A percentile compares a stretch with the other conserved stretches of the same genome.
These are phyloP conservation scores for Tonatia bakeri DNA, from an alignment of 2,113 vertebrate species.

Conservation along the genomic window DNA sequence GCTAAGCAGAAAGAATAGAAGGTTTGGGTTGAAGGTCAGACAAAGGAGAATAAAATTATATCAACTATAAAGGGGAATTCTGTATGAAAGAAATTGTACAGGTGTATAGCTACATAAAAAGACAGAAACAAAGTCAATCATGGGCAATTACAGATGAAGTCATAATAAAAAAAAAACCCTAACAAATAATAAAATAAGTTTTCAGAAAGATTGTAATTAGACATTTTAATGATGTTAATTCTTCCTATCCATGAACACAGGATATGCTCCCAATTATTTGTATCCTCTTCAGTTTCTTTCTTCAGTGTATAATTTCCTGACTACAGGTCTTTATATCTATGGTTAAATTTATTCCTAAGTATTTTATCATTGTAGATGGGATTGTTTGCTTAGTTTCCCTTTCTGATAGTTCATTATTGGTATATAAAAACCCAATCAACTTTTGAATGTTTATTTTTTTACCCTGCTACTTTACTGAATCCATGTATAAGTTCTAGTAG, in stretches of 20 bases:
- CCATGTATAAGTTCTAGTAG: not conserved
- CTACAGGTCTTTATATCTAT: too few relatives aligned
- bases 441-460: not conserved
- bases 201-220: not conserved
- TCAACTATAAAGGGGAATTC: not conserved
- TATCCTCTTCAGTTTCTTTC: too few relatives aligned
- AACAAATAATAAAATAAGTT: not conserved
- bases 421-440: too few relatives aligned
- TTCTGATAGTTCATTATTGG: too few relatives aligned
- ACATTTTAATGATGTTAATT: too few relatives aligned
- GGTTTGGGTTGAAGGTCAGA: not conserved
- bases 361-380: too few relatives aligned
- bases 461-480: not conserved
- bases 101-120: not conserved
- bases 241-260: too few relatives aligned
- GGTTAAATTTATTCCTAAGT: too few relatives aligned
- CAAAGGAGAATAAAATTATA: not conserved
- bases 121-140: not conserved
- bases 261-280: too few relatives aligned
- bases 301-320: too few relatives aligned
- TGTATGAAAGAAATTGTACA: not conserved
- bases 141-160: not conserved
- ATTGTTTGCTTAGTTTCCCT: too few relatives aligned
- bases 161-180: not conserved
- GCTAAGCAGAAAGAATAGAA: not conserved